Base-by-base conservation (phyloP, 2,113 vertebrate genomes). In the Microtus montanus region DNA sequence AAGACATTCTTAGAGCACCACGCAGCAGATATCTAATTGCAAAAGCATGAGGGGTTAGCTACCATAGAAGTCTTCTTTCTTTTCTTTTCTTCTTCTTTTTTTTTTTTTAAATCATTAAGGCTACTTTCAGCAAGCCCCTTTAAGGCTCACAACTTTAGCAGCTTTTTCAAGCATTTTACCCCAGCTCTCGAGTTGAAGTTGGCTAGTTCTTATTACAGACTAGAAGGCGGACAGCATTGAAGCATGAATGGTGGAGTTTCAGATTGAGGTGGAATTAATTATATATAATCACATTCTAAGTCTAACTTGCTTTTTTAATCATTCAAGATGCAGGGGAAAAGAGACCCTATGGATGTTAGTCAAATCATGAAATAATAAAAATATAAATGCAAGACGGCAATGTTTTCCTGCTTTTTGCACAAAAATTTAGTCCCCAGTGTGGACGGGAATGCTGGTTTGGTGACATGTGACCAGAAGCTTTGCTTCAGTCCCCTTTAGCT, bases 301-400 rank as follows among this genome's bases (percentile, higher is more conserved):
- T 87, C 49, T 68, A 79, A 58, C 74, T 95, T 96, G 71, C 49
- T 94, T 94, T 93, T 94, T 97, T 92, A 92, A 94, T 96, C 93
- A 97, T 90, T 93, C 75, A 89, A 89, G 61, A 71, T 54, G 33
- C 70, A 87, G 82, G 74, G 95, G 95, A 87, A n/a, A 97, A 13
- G 0, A 2, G 38, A 68, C 22, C 41, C 75, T 68, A 83, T 61
- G 66, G 63, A 17, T 89, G 1, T 75, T 87, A 95, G 63, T 96
- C 75, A 91, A 92, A 90, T 95, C 63, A 93, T 91, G 26, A 95
- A 91, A 87, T 96, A 80, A 92, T 96, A 80, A 92, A 96, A 96
- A 85, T 94, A 94, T 61, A 92, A 94, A 87, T 77, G 63, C 63
- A 94, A 89, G 58, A 93, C 61, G 86, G 35, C 73, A 24, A 92